Evolutionary conservation across 2,888 invertebrate species (phyloP), one percentile per base, ranked within the genome.

Genomic region (Odontomyia ornata): DNA sequence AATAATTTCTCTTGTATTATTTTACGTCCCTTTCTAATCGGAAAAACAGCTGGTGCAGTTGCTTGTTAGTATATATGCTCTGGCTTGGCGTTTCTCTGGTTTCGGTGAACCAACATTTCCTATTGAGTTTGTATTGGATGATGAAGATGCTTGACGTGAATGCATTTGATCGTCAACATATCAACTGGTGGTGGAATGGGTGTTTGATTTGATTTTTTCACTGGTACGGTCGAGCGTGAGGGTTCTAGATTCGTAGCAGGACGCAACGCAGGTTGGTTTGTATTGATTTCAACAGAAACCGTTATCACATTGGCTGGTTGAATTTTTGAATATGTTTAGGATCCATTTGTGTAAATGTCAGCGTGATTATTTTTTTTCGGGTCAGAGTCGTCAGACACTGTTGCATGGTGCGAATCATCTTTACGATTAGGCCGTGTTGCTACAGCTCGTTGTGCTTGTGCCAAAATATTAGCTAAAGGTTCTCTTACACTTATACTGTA

Each of bases 401-500:
- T 95, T n/a, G 95, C 94, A 84, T 96, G 95, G 86, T 95, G 95
- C 0, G 92, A 90, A 85, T 92, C 92, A 46, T 87, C 83, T 23
- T 82, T 83, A 64, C 86, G 85, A 25, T 85, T 83, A 81, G 85
- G 78, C 83, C 86, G 80, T 77, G 84, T 83, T 79, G 84, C 83
- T 73, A 87, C 87, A 79, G 88, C 87, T 77, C 84, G 85, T 64
- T 88, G 84, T 0, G 91, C 91, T 84, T 91, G 91, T 69, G 91
- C 92, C 80, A 93, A 90, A 80, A 93, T 91, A 83, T 92, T 92
- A 2, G 95, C 94, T 79, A 96, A 87, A 0, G 96, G 96, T 85
- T 96, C 96, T 18, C 96, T 89, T 1, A 96, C 96, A 80, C 95
- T 96, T 81, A 96, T 96, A 83, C 95, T 95, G 96, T 96, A 85